phyloP scores from a whole-genome alignment of 2,113 vertebrate genomes.

The Hemicordylus capensis region DNA sequence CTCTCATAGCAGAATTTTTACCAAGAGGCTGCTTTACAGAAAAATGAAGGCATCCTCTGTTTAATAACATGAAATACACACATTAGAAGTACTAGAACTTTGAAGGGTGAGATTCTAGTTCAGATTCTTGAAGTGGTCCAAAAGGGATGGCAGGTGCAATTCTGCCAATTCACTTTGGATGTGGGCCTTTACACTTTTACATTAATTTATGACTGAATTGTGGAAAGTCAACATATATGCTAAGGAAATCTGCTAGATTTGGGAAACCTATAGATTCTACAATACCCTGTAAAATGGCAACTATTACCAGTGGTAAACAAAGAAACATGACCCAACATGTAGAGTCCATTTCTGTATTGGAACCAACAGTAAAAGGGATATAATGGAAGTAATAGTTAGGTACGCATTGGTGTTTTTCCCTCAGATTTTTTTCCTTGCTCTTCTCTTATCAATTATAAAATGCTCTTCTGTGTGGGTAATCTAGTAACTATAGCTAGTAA shows the following conservation, averaged over 20 bases:
- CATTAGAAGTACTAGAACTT: conserved; percentile 43
- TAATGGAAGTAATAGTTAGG: neutral
- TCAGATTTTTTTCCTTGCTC: too few relatives aligned
- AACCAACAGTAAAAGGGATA: neutral
- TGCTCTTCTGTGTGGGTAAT: neutral
- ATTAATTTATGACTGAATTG: neutral
- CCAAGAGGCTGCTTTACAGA: conserved; percentile 51
- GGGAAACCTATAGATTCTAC: neutral
- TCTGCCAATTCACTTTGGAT: neutral
- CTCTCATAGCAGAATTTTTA: conserved; percentile 35
- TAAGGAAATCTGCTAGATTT: conserved; percentile 14
- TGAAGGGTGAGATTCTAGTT: conserved; percentile 55
- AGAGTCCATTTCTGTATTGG: neutral
- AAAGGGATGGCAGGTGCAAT: neutral
- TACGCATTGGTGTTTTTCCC: neutral
- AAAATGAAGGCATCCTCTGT: conserved; percentile 24
- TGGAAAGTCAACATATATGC: neutral
- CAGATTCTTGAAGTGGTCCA: conserved; percentile 40
- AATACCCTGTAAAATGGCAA: neutral
- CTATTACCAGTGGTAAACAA: too few relatives aligned
- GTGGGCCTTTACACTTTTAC: neutral
- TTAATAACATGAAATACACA: conserved; percentile 55
- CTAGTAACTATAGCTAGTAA: neutral
- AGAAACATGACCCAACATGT: neutral
- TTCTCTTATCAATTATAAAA: neutral